phyloP scores from a whole-genome alignment of 2,888 invertebrate species.

The Conistra vaccinii region DNA sequence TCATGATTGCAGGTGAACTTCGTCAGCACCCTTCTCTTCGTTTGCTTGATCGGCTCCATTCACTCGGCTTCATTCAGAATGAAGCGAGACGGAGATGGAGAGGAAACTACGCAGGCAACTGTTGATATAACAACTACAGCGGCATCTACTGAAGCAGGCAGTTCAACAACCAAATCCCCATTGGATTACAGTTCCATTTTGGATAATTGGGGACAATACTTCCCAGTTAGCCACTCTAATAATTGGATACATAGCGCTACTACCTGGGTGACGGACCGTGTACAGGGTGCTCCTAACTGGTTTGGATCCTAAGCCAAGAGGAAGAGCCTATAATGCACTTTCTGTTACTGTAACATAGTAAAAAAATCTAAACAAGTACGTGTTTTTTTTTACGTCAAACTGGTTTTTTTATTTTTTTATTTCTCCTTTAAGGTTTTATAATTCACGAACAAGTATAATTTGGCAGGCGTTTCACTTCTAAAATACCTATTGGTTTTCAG shows the following conservation, averaged over 20 bases:
- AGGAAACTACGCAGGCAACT: neutral
- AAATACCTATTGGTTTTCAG: neutral
- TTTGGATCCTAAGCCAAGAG: neutral
- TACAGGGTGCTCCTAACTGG: neutral
- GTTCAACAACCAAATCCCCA: neutral
- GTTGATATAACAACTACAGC: neutral
- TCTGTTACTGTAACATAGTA: neutral
- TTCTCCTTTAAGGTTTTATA: neutral
- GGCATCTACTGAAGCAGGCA: slow-evolving; percentile 2
- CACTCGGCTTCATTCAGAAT: slow-evolving; percentile 23
- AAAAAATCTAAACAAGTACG: neutral
- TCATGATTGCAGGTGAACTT: slow-evolving; percentile 1
- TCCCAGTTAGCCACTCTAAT: neutral
- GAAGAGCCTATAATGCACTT: neutral
- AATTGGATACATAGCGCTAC: neutral
- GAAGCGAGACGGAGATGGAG: slow-evolving; percentile 9
- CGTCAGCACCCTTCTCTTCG: slow-evolving; percentile 1
- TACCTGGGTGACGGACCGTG: neutral
- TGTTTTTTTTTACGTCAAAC: neutral
- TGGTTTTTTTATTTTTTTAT: neutral
- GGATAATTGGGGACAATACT: neutral
- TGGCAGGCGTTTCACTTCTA: neutral
- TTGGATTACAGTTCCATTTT: neutral
- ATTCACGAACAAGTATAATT: neutral
- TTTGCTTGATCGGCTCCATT: slow-evolving; percentile 19